Percentiles rank a stretch among this genome's conserved stretches.
Conservation (phyloP, 2,888 invertebrate species). For the Unio delphinus region DNA sequence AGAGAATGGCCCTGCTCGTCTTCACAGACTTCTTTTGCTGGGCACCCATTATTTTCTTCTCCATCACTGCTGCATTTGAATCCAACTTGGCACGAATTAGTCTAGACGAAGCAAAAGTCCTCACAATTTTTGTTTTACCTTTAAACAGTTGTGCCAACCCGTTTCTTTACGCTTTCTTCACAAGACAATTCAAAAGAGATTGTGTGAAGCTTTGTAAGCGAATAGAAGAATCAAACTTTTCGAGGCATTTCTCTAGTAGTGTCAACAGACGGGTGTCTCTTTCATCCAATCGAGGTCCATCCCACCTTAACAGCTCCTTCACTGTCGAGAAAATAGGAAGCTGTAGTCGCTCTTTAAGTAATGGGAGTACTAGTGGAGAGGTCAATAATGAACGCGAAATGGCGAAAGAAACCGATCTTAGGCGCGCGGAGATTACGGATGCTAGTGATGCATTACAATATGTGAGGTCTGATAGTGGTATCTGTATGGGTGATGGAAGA, state of each 20-base stretch:
- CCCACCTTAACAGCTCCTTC: slow-evolving; percentile 43
- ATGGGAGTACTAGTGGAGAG: slow-evolving; percentile 42
- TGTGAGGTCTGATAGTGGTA: slow-evolving; percentile 21
- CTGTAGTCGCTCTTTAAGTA: slow-evolving; percentile 42
- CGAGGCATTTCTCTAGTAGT: slow-evolving; percentile 57
- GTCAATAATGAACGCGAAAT: slow-evolving; percentile 31
- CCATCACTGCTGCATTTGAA: slow-evolving; percentile 93
- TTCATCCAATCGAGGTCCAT: slow-evolving; percentile 39
- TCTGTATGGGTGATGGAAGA: slow-evolving; percentile 13
- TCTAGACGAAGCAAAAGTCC: slow-evolving; percentile 94
- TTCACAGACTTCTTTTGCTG: slow-evolving; percentile 98
- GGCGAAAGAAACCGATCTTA: slow-evolving; percentile 21
- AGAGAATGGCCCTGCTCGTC: slow-evolving; percentile 95
- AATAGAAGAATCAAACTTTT: slow-evolving; percentile 81
- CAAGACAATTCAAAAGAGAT: slow-evolving; percentile 97
- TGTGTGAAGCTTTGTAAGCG: slow-evolving; percentile 96
- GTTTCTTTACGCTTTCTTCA: slow-evolving; percentile 96
- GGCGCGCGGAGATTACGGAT: slow-evolving; percentile 15
- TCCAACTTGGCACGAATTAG: slow-evolving; percentile 83
- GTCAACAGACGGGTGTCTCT: slow-evolving; percentile 47
- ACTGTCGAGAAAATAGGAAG: slow-evolving; percentile 44
- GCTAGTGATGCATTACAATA: slow-evolving; percentile 19
- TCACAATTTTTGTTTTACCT: slow-evolving; percentile 95
- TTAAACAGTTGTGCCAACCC: slow-evolving; percentile 98
- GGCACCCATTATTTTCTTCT: slow-evolving; percentile 97